Evolutionary conservation across 2,113 vertebrate species (phyloP), one percentile per base, ranked within the genome.

Genomic region (Salvelinus alpinus): DNA sequence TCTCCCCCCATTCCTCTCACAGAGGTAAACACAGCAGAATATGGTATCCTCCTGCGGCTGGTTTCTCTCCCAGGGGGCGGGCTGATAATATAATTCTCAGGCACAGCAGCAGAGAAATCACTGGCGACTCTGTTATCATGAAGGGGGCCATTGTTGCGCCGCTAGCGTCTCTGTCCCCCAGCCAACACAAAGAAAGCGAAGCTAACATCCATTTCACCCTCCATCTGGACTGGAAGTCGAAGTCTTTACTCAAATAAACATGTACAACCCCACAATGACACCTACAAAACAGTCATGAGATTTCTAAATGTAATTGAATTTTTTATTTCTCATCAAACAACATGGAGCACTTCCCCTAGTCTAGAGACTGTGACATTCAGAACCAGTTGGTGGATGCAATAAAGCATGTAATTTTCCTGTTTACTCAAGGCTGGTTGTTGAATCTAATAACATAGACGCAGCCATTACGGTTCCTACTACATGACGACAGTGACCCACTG

Each of bases 131-230:
- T 91, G 38, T 44, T 86, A 88, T 90, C 78, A 82, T 91, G 84
- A 44, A 93, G 92, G 82, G 74, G 76, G 69, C 80, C 79, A 92
- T 92, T 92, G 93, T 93, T 89, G 64, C 29, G 76, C 66, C 72
- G 70, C 60, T 14, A 16, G 38, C 38, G 69, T 74, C 29, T 72
- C 70, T 64, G 25, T 80, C 47, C 70, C 70, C 31, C 62, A 4
- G 70, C 83, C 79, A 74, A 84, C 84, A 87, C 87, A 82, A 81
- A 78, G 76, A 74, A 80, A 87, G 66, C 59, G 72, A 76, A 86
- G 80, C 71, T 18, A 69, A 71, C 79, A 25, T 71, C 31, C 14
- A 78, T 74, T 68, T 80, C 64, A 80, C 34, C 68, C 65, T 66
- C 4, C 64, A 11, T 22, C 68, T 24, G 62, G 3, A 48, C 47